These are phyloP conservation scores for Rhingia rostrata DNA, from an alignment of 2,888 invertebrate genomes.

Conservation along the genomic window DNA sequence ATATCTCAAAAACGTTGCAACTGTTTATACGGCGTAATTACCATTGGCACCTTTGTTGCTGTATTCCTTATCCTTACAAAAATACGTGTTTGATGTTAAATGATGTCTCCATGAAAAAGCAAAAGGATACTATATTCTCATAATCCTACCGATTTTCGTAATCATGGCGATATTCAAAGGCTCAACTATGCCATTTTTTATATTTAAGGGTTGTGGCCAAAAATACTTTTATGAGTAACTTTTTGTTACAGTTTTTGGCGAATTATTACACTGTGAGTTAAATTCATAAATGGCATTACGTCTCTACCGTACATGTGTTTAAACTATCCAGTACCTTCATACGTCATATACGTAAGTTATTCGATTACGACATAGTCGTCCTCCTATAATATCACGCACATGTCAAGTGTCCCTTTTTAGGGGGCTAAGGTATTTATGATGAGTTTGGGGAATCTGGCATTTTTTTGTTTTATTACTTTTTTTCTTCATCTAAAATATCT, in stretches of 20 bases:
- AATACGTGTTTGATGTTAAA: no score
- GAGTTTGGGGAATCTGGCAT: conserved; percentile 46
- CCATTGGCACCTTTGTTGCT: no score
- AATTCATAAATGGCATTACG: conserved; percentile 47
- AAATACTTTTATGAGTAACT: conserved; percentile 1
- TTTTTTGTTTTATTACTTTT: conserved; percentile 35
- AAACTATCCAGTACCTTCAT: no score
- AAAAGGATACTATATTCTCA: neutral
- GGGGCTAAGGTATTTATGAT: conserved; percentile 31
- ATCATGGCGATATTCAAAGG: neutral
- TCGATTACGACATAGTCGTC: neutral
- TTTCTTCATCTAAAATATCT: conserved; percentile 41
- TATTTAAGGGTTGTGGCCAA: conserved; percentile 31
- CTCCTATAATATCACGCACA: neutral
- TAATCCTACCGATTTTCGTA: neutral
- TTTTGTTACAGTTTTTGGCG: conserved; percentile 14
- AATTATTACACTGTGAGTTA: conserved; percentile 39
- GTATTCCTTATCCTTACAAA: no score
- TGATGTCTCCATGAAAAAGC: neutral
- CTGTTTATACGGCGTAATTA: no score
- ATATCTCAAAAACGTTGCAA: no score
- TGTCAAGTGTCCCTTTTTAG: conserved; percentile 30
- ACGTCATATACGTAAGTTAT: neutral
- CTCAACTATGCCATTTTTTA: conserved; percentile 28
- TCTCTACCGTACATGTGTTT: neutral